Conservation (phyloP, 2,113 vertebrate species). For the Tragulus kanchil region DNA sequence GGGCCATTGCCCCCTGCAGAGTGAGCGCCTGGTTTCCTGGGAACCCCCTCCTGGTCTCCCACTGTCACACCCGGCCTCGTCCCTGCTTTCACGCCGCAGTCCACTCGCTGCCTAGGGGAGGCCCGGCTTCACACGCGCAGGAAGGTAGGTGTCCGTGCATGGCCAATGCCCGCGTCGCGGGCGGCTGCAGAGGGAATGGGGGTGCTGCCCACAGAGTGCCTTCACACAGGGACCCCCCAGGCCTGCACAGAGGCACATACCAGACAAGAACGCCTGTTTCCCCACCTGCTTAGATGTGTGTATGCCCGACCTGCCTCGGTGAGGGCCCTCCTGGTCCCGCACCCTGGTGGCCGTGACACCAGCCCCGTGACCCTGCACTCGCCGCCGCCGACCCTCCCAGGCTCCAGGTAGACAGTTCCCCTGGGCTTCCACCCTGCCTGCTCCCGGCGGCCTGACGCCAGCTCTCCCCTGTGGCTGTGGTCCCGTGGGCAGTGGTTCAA, state of each 20-base stretch:
- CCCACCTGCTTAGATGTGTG: background rate
- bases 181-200: background rate
- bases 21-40: background rate
- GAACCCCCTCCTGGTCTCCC: background rate
- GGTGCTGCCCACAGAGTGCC: background rate
- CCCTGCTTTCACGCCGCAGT: background rate
- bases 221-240: background rate
- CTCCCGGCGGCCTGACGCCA: background rate
- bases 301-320: background rate
- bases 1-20: background rate
- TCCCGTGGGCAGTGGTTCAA: background rate
- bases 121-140: fast-evolving
- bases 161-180: background rate
- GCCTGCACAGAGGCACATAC: background rate
- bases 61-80: background rate
- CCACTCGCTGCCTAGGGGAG: background rate
- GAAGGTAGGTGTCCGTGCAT: background rate
- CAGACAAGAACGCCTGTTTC: background rate
- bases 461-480: background rate
- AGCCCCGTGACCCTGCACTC: background rate
- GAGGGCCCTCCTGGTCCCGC: background rate
- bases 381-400: background rate
- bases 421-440: too few species aligned
- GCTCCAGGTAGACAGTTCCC: fast-evolving
- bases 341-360: background rate